Conservation (phyloP, 2,797 vertebrate species). For the Crocodylus rhombifer region DNA sequence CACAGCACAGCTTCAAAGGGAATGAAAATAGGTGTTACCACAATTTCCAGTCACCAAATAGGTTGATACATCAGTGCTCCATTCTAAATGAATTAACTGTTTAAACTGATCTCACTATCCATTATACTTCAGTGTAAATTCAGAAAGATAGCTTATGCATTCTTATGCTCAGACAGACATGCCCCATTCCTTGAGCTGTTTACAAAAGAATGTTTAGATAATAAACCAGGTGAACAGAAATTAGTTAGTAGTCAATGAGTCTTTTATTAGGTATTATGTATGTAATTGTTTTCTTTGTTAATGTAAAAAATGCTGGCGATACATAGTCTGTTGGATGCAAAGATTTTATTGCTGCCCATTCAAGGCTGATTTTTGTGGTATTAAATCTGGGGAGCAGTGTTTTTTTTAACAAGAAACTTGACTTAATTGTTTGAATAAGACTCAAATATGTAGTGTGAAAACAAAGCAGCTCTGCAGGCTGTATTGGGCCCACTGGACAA, state of each 20-base stretch:
- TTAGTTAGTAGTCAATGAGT: not conserved
- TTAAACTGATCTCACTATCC: not conserved
- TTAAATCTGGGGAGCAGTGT: not conserved
- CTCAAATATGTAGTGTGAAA: not conserved
- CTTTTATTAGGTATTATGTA: no score
- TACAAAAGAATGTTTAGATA: not conserved
- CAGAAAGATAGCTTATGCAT: not conserved
- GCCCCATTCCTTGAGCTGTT: not conserved
- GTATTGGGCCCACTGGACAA: no score
- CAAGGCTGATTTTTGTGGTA: not conserved
- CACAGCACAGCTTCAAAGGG: not conserved
- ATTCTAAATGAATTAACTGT: not conserved
- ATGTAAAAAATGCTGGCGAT: not conserved
- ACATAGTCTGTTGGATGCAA: not conserved
- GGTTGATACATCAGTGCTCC: not conserved
- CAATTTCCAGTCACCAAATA: not conserved
- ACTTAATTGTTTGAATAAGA: not conserved
- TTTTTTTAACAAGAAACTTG: not conserved
- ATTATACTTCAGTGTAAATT: accelerated
- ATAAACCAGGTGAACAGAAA: not conserved
- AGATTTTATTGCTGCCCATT: not conserved
- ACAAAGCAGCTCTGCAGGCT: no score
- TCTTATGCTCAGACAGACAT: not conserved
- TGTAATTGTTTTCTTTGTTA: not conserved
- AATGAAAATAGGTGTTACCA: accelerated